Base-by-base conservation (phyloP, 2,888 invertebrate species). In the Sinhomidia bicolor region DNA sequence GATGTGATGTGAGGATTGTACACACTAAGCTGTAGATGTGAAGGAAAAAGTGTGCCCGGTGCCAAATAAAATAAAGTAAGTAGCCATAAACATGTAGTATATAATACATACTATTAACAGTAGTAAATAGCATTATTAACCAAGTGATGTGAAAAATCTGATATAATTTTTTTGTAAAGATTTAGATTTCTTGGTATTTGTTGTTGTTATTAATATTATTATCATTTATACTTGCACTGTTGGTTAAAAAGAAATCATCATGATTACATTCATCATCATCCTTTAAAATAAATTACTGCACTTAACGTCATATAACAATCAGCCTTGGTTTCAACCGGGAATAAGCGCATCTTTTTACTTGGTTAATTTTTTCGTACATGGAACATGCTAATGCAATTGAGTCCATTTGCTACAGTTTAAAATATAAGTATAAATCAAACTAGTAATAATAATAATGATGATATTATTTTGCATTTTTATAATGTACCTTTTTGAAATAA, bases 131-230 rank as follows among this genome's bases (percentile, higher is more conserved):
- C 68, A 68, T 32, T 47, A 47, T 12, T 51, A 76, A 51, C 29
- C 74, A 23, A 74, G 74, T 51, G 29, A 51, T 76, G 76, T 76
- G 29, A 51, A 51, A 51, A 76, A 76, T 76, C 29, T 29, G 71
- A 74, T 76, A 76, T 76, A 17, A 51, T 76, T 76, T 51, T 29
- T 17, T 29, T 17, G 51, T 76, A 29, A 32, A 76, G 51, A 74
- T 74, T 44, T 0, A 74, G 74, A 76, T 76, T 76, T 51, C 29
- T 76, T n/a, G n/a, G n/a, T n/a, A 76, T 76, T 76, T 76, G 76
- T 76, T 76, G 51, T 76, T 51, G 26, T 76, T 76, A 29, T 51
- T 76, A 65, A 47, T 65, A n/a, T 54, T 54, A n/a, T 2, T 65
- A 71, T 36, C 9, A 41, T 36, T 2, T 1, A 5, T 29, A 14